Base-by-base conservation (phyloP, 2,797 vertebrate species). In the Choloepus didactylus region DNA sequence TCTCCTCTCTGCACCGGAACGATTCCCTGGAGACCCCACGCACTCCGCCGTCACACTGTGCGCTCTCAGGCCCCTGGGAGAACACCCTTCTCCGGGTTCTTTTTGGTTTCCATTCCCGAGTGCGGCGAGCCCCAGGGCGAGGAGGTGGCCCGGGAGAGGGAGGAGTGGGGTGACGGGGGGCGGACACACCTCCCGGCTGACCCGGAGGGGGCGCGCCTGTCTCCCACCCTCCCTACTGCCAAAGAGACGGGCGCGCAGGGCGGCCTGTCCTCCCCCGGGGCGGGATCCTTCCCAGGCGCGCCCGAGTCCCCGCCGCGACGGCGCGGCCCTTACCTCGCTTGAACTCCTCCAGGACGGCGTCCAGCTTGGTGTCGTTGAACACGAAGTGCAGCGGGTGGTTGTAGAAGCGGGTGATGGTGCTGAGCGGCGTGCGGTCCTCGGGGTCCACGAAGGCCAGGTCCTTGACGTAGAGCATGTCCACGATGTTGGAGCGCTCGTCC, bases 351-450 rank as follows among this genome's bases (percentile, higher is more conserved):
- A 99, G 95, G 97, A 99, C 99, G 19, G 99, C 99, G 54, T 99
- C 99, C 97, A 99, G 98, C 77, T 99, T 99, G 93, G 99, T 99
- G 98, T 99, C 99, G 12, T 99, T 99, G 97, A 99, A 99, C 80
- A 99, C 99, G 44, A 98, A 99, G 98, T 99, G 99, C 84, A 99
- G 98, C 0, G 99, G 99, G 94, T 99, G 99, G 66, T 99, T 99
- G 98, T 99, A 99, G 98, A 99, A 99, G 95, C 99, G 99, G 67
- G 99, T 99, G 98, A 99, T 99, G 96, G 99, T 99, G 56, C 98
- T 99, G 98, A 99, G 99, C 0, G 99, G 99, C 2, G 99, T 99
- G 97, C 98, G 98, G 98, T 99, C 99, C 1, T 99, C 99, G 0
- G 99, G 99, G 82, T 99, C 99, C 81, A 99, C 99, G 97, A 99